These are phyloP conservation scores for Tetranychus cinnabarinus DNA, from an alignment of 1,140 invertebrate species.

Conservation along the genomic window DNA sequence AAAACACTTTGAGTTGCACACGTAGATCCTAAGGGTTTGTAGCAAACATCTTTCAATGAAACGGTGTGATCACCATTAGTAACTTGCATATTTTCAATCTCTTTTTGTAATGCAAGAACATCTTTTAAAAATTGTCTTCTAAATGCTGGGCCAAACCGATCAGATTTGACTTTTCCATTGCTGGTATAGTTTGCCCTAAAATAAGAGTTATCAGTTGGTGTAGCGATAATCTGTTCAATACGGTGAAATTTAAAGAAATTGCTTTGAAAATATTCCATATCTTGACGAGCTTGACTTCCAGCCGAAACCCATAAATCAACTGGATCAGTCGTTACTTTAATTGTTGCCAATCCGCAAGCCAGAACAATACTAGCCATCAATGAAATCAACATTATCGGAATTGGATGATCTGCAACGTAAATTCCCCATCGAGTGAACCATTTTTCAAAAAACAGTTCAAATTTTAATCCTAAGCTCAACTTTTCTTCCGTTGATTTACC, in stretches of 20 bases:
- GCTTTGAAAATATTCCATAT: constrained; percentile 72
- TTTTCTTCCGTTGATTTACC: constrained; percentile 21
- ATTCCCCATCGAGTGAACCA: constrained; percentile 56
- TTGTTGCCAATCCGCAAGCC: constrained; percentile 28
- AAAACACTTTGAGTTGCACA: constrained; percentile 74
- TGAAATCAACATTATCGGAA: constrained; percentile 46
- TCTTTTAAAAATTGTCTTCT: constrained; percentile 46
- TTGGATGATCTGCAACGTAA: constrained; percentile 52
- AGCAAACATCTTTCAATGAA: constrained; percentile 61
- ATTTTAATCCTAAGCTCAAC: constrained; percentile 46
- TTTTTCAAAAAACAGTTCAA: constrained; percentile 45
- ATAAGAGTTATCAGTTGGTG: constrained; percentile 9
- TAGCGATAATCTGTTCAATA: constrained; percentile 66
- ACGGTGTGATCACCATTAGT: constrained; percentile 15
- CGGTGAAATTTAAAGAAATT: constrained; percentile 73
- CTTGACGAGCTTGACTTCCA: constrained; percentile 49
- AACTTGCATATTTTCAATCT: constrained; percentile 17
- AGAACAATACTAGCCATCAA: constrained; percentile 32
- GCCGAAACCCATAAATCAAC: constrained; percentile 90
- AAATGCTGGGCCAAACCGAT: constrained; percentile 58
- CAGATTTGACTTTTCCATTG: constrained; percentile 9
- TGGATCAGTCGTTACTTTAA: constrained; percentile 70
- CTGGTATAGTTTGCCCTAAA: constrained; percentile 6
- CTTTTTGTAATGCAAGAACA: constrained; percentile 48
- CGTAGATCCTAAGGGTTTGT: constrained; percentile 42